Conservation (phyloP, 2,888 invertebrate genomes). For the Cheilosia vernalis region DNA sequence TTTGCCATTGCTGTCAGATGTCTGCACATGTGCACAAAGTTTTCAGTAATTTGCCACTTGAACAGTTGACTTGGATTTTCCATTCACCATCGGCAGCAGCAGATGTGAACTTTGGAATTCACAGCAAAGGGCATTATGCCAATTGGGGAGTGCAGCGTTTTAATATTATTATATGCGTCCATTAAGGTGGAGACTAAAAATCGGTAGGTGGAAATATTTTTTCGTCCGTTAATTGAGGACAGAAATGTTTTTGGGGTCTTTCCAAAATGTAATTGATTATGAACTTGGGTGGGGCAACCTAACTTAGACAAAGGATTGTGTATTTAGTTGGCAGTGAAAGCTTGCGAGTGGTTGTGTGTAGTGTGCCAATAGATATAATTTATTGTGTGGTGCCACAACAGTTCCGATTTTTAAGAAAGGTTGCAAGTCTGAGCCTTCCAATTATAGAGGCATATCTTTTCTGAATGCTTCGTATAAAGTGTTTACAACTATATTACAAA, state of each 20-base stretch:
- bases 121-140: conserved; percentile 60
- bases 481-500: too few species aligned
- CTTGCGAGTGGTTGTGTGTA: too few species aligned
- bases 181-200: not conserved
- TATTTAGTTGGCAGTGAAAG: too few species aligned
- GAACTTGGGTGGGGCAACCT: too few species aligned
- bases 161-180: conserved; percentile 4
- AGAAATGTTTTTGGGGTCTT: not conserved
- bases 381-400: too few species aligned
- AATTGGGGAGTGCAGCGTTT: conserved; percentile 51
- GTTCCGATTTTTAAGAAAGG: too few species aligned
- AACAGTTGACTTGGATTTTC: conserved; percentile 19
- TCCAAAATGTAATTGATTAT: not conserved
- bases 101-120: conserved; percentile 40
- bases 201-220: not conserved
- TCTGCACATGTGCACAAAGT: conserved; percentile 23
- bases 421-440: too few species aligned
- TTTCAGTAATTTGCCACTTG: conserved; percentile 42
- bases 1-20: conserved; percentile 22
- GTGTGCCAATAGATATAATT: too few species aligned
- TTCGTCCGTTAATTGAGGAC: not conserved
- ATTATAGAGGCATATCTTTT: too few species aligned
- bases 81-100: conserved; percentile 43
- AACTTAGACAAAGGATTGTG: too few species aligned
- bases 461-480: too few species aligned